Base-by-base conservation (phyloP, 2,888 invertebrate genomes). In the Spatulosminthurus flaviceps region DNA sequence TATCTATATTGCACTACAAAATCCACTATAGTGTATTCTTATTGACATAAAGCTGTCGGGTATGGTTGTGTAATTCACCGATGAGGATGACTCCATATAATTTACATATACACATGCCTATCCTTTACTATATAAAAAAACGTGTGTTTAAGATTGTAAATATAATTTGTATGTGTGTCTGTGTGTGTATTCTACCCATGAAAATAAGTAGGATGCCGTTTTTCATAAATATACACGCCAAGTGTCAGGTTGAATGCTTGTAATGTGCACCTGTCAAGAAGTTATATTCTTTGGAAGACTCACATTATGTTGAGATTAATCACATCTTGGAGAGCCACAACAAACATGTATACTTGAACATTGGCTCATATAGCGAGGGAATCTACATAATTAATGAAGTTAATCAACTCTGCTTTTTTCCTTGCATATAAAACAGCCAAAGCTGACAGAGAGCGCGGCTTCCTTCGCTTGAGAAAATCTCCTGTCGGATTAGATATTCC, bases 251-350 rank as follows among this genome's bases (percentile, higher is more conserved):
- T 2, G 9, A 64, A 26, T 51, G 16, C 16, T 19, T 72, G 13
- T 72, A 73, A 73, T 73, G 60, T 26, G 9, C 13, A 60, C 60
- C 73, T 73, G 73, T 60, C 73, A 28, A 51, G 19, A 9, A 51
- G 9, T 13, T 26, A 73, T 73, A 60, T 72, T 60, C 60, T 73
- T 73, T 60, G 13, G 73, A 60, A 28, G 21, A 60, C n/a, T n/a
- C n/a, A 73, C n/a, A 73, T 73, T 73, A 60, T 24, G n/a, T 26
- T 22, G n/a, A n/a, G 73, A 73, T 73, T 42, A 73, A 73, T 73
- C 51, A 73, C 60, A 72, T 42, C 29, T 21, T 41, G 7, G 19
- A 9, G n/a, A 19, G 21, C n/a, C n/a, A n/a, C n/a, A n/a, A 29
- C 28, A 41, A 34, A 70, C 70, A 70, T 41, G 70, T 22, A n/a